phyloP scores from a whole-genome alignment of 2,888 invertebrate genomes.

The Plebejus argus region DNA sequence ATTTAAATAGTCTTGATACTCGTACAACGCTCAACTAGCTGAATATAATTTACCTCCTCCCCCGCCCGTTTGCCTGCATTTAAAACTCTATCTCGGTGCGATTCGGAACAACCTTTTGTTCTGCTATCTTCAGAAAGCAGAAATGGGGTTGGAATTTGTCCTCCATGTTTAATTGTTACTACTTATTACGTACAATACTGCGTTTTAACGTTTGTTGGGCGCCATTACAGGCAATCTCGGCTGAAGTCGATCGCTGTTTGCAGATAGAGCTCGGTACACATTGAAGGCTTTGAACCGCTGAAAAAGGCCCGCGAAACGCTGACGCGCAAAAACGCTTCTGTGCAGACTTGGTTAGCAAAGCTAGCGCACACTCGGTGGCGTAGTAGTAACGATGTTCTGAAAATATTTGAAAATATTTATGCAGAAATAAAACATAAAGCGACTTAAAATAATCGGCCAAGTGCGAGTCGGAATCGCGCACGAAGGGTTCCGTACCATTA shows the following conservation, averaged over 20 bases:
- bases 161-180: slow-evolving; percentile 30
- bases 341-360: not conserved
- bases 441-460: too few relatives aligned
- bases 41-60: not conserved
- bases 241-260: slow-evolving; percentile 27
- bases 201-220: slow-evolving; percentile 20
- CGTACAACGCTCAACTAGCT: not conserved
- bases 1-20: slow-evolving; percentile 7
- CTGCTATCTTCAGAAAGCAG: slow-evolving; percentile 27
- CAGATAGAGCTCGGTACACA: slow-evolving; percentile 1
- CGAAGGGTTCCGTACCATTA: too few relatives aligned
- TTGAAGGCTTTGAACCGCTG: not conserved
- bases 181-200: slow-evolving; percentile 26
- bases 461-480: too few relatives aligned
- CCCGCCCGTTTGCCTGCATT: not conserved
- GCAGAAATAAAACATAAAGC: too few relatives aligned
- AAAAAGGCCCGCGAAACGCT: not conserved
- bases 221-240: slow-evolving; percentile 25
- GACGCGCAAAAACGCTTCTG: not conserved
- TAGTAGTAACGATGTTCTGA: too few relatives aligned
- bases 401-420: too few relatives aligned
- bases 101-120: slow-evolving; percentile 27
- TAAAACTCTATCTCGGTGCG: slow-evolving; percentile 9
- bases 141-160: slow-evolving; percentile 23
- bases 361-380: not conserved